phyloP scores from a whole-genome alignment of 2,113 vertebrate species.

The Cyphomyrus discorhynchus region DNA sequence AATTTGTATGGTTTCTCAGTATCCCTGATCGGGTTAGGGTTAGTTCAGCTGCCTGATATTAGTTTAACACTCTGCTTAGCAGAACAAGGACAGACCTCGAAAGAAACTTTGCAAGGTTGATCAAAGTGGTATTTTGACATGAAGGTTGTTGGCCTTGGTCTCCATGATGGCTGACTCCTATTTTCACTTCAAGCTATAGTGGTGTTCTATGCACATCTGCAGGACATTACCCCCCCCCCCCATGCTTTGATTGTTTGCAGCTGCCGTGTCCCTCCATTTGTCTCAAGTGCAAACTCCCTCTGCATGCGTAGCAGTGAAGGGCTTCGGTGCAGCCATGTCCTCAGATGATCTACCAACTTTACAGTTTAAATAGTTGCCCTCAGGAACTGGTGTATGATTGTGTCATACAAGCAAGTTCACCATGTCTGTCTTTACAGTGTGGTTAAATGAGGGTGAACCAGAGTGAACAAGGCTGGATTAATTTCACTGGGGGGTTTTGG shows the following conservation, averaged over 20 bases:
- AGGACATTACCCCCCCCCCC: slow-evolving; percentile 38
- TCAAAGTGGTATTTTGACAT: background rate
- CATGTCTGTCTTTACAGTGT: background rate
- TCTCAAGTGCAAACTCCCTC: slow-evolving; percentile 17
- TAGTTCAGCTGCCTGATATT: background rate
- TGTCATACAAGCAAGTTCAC: background rate
- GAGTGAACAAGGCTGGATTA: background rate
- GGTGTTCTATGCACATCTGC: slow-evolving; percentile 51
- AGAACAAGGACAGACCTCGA: background rate
- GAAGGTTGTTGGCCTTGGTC: background rate
- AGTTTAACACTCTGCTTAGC: background rate
- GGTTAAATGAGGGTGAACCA: background rate
- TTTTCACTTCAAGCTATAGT: slow-evolving; percentile 15
- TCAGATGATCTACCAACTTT: slow-evolving; percentile 6
- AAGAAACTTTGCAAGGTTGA: background rate
- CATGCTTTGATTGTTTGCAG: slow-evolving; percentile 25
- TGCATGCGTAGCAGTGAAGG: slow-evolving; percentile 20
- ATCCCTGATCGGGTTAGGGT: background rate
- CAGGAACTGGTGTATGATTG: background rate
- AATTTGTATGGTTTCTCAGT: background rate
- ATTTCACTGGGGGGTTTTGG: background rate
- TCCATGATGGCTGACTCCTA: slow-evolving; percentile 10
- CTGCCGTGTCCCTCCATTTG: slow-evolving; percentile 27
- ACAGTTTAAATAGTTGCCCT: background rate
- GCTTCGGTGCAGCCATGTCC: slow-evolving; percentile 13